Evolutionary conservation across 2,888 invertebrate genomes (phyloP).

Genomic region (Eupelmus urozonus): DNA sequence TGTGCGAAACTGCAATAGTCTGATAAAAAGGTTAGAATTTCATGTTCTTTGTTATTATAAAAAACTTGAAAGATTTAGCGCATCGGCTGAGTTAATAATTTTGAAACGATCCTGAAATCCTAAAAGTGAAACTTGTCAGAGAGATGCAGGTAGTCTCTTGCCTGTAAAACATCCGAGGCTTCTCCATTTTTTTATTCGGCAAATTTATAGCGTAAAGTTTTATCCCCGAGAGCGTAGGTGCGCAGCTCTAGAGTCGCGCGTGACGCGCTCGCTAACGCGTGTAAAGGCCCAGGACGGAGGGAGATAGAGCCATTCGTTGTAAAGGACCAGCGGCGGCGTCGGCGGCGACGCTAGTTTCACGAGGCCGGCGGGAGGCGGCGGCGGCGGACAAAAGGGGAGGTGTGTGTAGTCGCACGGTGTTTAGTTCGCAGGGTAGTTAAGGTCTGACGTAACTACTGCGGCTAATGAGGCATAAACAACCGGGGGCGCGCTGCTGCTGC

Average conservation of each 20-base stretch:
- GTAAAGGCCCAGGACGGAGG: background rate
- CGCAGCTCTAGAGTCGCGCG: background rate
- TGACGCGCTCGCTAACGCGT: background rate
- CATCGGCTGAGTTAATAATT: too few relatives aligned
- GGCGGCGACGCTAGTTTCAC: constrained; percentile 10
- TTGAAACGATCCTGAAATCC: too few relatives aligned
- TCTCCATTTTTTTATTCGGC: background rate
- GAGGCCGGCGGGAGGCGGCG: background rate
- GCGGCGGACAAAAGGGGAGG: constrained; percentile 26
- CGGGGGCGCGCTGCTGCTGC: constrained; percentile 63
- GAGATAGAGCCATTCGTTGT: constrained; percentile 1
- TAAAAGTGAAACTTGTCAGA: too few relatives aligned
- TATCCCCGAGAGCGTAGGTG: background rate
- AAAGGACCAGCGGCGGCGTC: constrained; percentile 5
- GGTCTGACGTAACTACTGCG: constrained; percentile 69
- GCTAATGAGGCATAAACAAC: constrained; percentile 73
- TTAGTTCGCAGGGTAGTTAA: constrained; percentile 70
- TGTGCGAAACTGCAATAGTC: too few relatives aligned
- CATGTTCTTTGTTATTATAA: too few relatives aligned
- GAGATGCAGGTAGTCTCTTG: too few relatives aligned
- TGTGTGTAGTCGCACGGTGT: constrained; percentile 60
- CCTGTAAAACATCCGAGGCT: too few relatives aligned
- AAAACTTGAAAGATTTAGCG: too few relatives aligned
- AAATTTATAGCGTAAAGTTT: constrained; percentile 26
- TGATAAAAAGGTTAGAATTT: too few relatives aligned